A percentile compares a stretch with the other conserved stretches of the same genome.
Evolutionary conservation across 1,140 invertebrate species (phyloP).

Genomic region (Ylistrum balloti): DNA sequence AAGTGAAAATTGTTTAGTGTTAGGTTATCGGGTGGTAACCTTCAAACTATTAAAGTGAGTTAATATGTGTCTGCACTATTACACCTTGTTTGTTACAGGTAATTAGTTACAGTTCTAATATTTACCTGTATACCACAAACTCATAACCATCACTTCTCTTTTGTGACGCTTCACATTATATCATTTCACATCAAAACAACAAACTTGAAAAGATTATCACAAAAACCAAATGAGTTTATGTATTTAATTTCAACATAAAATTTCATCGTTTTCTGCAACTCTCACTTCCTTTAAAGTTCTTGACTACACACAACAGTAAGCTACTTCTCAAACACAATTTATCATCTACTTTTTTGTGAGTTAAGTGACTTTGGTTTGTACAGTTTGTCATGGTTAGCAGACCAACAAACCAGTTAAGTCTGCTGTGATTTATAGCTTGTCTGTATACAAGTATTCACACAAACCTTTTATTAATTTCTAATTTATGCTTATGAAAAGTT

Average conservation of each 20-base stretch:
- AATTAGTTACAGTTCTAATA: not conserved
- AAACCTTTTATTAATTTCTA: constrained; percentile 36
- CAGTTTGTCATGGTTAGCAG: not conserved
- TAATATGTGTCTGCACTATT: not conserved
- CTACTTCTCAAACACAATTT: not conserved
- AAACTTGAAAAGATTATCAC: not conserved
- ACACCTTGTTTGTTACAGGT: not conserved
- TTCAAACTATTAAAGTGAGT: not conserved
- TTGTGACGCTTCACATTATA: not conserved
- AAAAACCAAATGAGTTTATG: not conserved
- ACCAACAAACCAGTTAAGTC: not conserved
- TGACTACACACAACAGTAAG: not conserved
- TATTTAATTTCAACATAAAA: not conserved
- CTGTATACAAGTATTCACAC: not conserved
- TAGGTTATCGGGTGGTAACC: not conserved
- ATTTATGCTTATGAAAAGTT: constrained; percentile 17
- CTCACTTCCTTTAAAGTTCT: not conserved
- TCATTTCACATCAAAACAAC: too few relatives aligned
- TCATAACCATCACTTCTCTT: not conserved
- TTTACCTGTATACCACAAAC: not conserved
- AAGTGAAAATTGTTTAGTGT: not conserved
- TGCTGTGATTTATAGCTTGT: not conserved
- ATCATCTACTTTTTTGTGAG: not conserved
- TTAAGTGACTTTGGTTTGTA: not conserved
- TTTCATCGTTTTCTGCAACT: not conserved